Evolutionary conservation across 2,888 invertebrate genomes (phyloP).

Genomic region (Myopa tessellatipennis): DNA sequence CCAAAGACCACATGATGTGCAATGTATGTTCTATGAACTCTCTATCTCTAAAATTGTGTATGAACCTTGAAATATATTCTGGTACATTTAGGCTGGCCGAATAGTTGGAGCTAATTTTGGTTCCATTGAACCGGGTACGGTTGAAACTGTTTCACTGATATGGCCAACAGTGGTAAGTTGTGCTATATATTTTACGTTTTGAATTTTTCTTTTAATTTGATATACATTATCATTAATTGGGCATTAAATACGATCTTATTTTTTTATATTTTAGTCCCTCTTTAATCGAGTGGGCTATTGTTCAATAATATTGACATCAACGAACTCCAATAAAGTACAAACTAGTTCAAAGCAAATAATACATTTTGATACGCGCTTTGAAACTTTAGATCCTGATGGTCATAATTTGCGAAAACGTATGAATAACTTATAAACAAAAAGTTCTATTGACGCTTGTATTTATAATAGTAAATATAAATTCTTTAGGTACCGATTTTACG

Average conservation of each 20-base stretch:
- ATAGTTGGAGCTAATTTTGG: conserved; percentile 64
- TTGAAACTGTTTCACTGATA: conserved; percentile 58
- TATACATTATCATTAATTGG: not conserved
- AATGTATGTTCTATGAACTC: conserved; percentile 47
- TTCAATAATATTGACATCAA: conserved; percentile 55
- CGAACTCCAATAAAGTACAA: conserved; percentile 51
- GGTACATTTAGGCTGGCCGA: conserved; percentile 51
- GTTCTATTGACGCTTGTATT: not conserved
- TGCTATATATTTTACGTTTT: not conserved
- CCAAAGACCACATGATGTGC: conserved; percentile 42
- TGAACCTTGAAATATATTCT: conserved; percentile 51
- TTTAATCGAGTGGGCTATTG: conserved; percentile 64
- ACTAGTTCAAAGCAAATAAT: conserved; percentile 49
- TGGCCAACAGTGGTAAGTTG: conserved; percentile 63
- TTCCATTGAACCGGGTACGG: conserved; percentile 54
- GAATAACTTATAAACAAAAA: not conserved
- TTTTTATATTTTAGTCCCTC: conserved; percentile 53
- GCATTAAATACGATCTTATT: not conserved
- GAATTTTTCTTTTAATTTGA: conserved; percentile 6
- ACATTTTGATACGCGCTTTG: conserved; percentile 60
- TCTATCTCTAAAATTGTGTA: not conserved
- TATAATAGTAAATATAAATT: not conserved
- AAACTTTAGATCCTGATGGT: conserved; percentile 54
- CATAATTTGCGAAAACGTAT: conserved; percentile 51
- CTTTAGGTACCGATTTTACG: conserved; percentile 49